Percentiles rank a stretch among this genome's conserved stretches.
Evolutionary conservation across 1,140 invertebrate genomes (phyloP).

Genomic region (Acromyrmex charruanus): DNA sequence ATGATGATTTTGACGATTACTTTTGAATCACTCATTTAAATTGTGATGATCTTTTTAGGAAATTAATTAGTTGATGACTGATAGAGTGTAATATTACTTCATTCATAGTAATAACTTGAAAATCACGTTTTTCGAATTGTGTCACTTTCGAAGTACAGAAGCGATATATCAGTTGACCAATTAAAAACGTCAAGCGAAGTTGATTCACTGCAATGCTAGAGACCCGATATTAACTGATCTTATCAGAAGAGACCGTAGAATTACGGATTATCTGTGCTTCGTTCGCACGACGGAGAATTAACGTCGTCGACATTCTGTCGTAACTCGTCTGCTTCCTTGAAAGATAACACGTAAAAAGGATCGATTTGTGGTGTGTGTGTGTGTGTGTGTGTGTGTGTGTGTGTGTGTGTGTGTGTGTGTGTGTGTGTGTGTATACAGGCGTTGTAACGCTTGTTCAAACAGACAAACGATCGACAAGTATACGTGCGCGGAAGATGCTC

Average conservation of each 20-base stretch:
- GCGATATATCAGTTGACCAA: no score
- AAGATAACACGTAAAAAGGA: conserved; percentile 60
- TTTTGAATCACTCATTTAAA: no score
- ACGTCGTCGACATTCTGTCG: conserved; percentile 46
- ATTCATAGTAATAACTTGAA: no score
- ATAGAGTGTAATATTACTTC: no score
- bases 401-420: background rate
- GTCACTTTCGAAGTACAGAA: no score
- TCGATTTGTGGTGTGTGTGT: background rate
- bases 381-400: no score
- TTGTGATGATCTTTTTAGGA: no score
- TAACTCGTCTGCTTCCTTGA: conserved; percentile 52
- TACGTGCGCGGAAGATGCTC: conserved; percentile 65
- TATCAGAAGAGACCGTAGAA: conserved; percentile 9
- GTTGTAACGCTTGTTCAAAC: conserved; percentile 67
- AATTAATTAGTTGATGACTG: no score
- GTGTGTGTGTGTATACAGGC: background rate
- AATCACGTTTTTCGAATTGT: no score
- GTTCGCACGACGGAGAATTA: conserved; percentile 34
- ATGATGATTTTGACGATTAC: no score
- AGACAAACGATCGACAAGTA: conserved; percentile 66
- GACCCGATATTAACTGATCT: conserved; percentile 4
- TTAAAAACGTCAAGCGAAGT: conserved; percentile 2
- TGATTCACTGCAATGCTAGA: background rate
- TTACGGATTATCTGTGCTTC: conserved; percentile 19